phyloP scores from a whole-genome alignment of 2,888 invertebrate genomes.

The Phasia obesa region DNA sequence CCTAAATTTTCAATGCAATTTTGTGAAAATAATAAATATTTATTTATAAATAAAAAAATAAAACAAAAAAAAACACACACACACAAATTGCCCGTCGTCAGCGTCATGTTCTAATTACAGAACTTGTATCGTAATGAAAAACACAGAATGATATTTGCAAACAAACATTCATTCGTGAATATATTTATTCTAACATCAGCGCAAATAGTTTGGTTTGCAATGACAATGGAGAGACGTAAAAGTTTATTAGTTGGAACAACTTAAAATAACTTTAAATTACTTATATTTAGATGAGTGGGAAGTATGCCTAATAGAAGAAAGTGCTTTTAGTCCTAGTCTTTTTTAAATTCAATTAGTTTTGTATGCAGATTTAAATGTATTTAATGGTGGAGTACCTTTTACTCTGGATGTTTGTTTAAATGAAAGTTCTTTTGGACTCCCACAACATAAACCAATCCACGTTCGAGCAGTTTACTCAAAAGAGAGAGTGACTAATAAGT shows the following conservation, averaged over 20 bases:
- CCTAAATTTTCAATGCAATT: conserved; percentile 77
- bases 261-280: conserved; percentile 12
- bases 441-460: no score
- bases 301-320: neutral
- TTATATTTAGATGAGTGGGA: neutral
- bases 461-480: no score
- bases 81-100: conserved; percentile 52
- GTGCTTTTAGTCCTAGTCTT: no score
- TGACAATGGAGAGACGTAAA: conserved; percentile 22
- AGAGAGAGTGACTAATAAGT: no score
- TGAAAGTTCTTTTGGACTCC: no score
- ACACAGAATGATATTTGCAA: neutral
- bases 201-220: neutral
- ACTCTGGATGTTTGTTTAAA: no score
- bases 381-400: no score
- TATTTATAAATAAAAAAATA: conserved; percentile 40
- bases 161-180: neutral
- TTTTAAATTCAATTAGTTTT: no score
- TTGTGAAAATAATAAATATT: conserved; percentile 58
- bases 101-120: conserved; percentile 72
- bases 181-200: neutral
- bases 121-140: conserved; percentile 29
- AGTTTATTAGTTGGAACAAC: conserved; percentile 7
- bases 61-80: no score
- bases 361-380: no score